Conservation (phyloP, 2,113 vertebrate species). For the Aspiorhynchus laticeps region DNA sequence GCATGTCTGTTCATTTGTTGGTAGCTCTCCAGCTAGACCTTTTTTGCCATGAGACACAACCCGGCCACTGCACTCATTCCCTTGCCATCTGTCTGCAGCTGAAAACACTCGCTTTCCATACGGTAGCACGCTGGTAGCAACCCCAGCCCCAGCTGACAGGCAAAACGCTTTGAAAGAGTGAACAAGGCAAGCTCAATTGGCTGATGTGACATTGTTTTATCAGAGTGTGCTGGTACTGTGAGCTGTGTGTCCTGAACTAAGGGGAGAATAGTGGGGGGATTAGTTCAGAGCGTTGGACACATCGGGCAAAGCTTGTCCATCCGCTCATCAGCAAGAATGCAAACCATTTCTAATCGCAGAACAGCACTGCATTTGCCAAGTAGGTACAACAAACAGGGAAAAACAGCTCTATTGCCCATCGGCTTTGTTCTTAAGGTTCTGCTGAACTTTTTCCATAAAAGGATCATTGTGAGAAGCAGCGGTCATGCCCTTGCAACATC, state of each 20-base stretch:
- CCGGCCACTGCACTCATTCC: conserved; percentile 54
- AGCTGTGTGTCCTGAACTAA: conserved; percentile 3
- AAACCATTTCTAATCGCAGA: conserved; percentile 46
- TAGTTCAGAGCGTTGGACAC: conserved; percentile 45
- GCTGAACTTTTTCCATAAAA: conserved; percentile 11
- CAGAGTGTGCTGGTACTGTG: background rate
- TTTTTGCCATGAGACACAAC: conserved; percentile 55
- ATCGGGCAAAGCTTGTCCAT: conserved; percentile 34
- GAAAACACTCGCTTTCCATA: conserved; percentile 37
- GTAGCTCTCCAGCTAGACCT: conserved; percentile 50
- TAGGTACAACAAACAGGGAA: background rate
- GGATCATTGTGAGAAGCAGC: conserved; percentile 15
- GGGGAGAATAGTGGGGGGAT: background rate
- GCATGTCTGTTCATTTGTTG: conserved; percentile 47
- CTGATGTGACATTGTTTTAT: conserved; percentile 23
- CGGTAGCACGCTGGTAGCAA: background rate
- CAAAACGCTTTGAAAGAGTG: conserved; percentile 27
- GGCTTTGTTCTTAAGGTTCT: background rate
- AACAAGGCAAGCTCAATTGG: conserved; percentile 14
- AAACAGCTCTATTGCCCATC: background rate
- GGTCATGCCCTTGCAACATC: conserved; percentile 30
- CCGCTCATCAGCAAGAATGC: conserved; percentile 61
- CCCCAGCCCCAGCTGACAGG: background rate
- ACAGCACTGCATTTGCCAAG: conserved; percentile 11
- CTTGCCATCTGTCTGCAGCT: conserved; percentile 63